Conservation (phyloP, 2,888 invertebrate genomes). For the Pseudeuparius sepicola region DNA sequence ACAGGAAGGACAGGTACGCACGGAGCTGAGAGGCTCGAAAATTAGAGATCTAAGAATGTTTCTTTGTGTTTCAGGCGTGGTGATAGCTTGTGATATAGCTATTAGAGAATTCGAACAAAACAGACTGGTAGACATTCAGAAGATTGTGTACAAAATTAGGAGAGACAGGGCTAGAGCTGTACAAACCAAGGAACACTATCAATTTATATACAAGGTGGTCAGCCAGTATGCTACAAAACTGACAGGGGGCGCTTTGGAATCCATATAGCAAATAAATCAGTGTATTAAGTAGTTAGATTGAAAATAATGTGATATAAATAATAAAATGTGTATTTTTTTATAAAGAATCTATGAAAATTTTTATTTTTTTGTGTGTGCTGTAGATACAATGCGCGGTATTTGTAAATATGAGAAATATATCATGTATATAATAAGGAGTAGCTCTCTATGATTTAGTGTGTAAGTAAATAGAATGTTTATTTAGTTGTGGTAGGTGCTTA, state of each 20-base stretch:
- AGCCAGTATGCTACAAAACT: constrained; percentile 77
- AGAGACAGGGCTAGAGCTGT: constrained; percentile 83
- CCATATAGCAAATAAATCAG: no score
- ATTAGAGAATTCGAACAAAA: constrained; percentile 78
- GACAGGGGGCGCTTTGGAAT: constrained; percentile 60
- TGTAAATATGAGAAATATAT: no score
- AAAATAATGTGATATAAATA: no score
- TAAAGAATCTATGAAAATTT: no score
- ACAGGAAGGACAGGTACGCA: constrained; percentile 69
- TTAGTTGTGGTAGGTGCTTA: no score
- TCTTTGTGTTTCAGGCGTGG: constrained; percentile 43
- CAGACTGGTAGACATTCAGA: constrained; percentile 74
- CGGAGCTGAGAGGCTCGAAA: neutral
- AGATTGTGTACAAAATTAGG: constrained; percentile 72
- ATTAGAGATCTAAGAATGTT: constrained; percentile 1
- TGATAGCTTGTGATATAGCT: constrained; percentile 77
- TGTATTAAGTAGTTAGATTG: no score
- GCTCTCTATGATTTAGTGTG: no score
- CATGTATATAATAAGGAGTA: no score
- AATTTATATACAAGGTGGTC: constrained; percentile 84
- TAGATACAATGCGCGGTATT: no score
- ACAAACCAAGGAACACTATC: constrained; percentile 85
- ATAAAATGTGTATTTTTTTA: no score
- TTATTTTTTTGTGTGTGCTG: no score
- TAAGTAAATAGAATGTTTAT: no score